A percentile compares a stretch with the other conserved stretches of the same genome.
Conservation (phyloP, 2,113 vertebrate species). For the Phylloscopus trochiloides region DNA sequence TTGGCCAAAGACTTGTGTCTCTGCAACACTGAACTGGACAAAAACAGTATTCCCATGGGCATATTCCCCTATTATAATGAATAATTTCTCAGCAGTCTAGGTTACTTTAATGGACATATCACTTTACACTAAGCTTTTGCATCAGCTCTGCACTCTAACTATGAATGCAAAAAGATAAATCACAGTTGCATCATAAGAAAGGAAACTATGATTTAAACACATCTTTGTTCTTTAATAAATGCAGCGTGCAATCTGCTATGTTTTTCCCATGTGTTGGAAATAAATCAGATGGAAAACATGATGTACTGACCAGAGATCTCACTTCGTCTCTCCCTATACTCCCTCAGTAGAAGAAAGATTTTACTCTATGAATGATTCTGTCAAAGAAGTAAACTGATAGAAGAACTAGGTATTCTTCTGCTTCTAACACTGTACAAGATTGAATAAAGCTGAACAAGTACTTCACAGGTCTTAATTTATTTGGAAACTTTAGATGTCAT, state of each 20-base stretch:
- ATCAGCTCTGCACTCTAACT: conserved; percentile 65
- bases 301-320: not conserved
- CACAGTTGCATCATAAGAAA: conserved; percentile 63
- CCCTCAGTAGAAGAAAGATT: not conserved
- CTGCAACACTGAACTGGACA: not conserved
- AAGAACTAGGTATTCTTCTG: not conserved
- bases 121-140: conserved; percentile 53
- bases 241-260: conserved; percentile 57
- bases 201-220: conserved; percentile 65
- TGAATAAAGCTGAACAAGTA: not conserved
- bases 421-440: not conserved
- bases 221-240: conserved; percentile 45
- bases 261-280: conserved; percentile 56
- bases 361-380: not conserved
- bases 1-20: not conserved
- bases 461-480: not conserved
- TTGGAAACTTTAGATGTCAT: not conserved
- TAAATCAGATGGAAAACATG: conserved; percentile 57
- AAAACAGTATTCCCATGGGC: not conserved
- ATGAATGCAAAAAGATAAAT: conserved; percentile 63
- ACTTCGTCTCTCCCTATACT: not conserved
- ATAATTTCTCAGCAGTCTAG: conserved; percentile 10
- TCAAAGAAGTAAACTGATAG: not conserved
- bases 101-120: conserved; percentile 54
- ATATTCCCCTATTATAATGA: not conserved